Evolutionary conservation across 2,797 vertebrate genomes (phyloP), one percentile per base, ranked within the genome.

Genomic region (Megaceryle alcyon): DNA sequence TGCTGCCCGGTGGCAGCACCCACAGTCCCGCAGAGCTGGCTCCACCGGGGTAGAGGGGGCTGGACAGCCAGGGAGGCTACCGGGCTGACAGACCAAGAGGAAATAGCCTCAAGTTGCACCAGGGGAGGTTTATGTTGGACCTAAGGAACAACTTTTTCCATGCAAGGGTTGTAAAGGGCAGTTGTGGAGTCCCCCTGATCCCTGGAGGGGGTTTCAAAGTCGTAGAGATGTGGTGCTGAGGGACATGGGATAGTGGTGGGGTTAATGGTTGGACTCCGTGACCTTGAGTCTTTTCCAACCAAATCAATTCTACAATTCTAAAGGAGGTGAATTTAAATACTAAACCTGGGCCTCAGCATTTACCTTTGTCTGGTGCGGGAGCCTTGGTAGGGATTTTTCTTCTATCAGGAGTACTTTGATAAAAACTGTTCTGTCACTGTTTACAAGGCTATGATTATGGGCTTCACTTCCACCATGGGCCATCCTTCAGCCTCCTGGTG

Each of bases 391-490:
- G 11, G 6, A 12, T 4, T 65, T 70, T 46, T 59, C 22, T 29
- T 26, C 48, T 11, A 1, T 20, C 20, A 4, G 66, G 20, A 54
- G 20, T 20, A 3, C 22, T 51, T 56, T 37, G 49, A 33, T 43
- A 21, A 39, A 43, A 41, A 49, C 33, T 35, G 0, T 33, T 18
- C n/a, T 8, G 10, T 35, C 16, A 2, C 7, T 15, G 2, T 6
- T 14, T 11, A 10, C 33, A 5, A 3, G 22, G 54, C 49, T 4
- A 0, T 1, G 10, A 4, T 10, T 12, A 19, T 1, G 29, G 46
- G 13, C 70, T 44, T 28, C 46, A 10, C 11, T 3, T 4, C n/a
- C 54, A 9, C 29, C 33, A 6, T 2, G 3, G 28, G 7, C 5
- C 33, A 9, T 5, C 57, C 64, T 61, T 39, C 73, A 33, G 60